Evolutionary conservation across 2,113 vertebrate genomes (phyloP), one percentile per base, ranked within the genome.

Genomic region (Limnothrissa miodon): DNA sequence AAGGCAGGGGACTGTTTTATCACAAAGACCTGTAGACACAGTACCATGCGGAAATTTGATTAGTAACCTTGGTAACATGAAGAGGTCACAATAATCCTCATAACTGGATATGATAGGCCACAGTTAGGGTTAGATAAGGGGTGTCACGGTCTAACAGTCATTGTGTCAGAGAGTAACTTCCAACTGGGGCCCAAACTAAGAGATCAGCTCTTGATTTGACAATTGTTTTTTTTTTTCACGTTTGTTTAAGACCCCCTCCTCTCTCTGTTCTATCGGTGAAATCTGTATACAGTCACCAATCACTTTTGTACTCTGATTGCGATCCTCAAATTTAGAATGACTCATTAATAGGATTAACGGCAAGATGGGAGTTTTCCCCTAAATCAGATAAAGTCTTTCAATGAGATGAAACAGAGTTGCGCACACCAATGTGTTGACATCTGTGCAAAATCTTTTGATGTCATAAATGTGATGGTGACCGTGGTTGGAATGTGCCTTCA

Each of bases 391-490:
- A 86, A 86, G 87, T 23, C 82, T 82, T 80, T 53, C 83, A 85
- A 87, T 88, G 83, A 88, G 82, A 85, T 80, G 66, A 88, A 88
- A 88, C 87, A 82, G 78, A 81, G 81, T 81, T 66, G 82, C 83
- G 42, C 83, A 80, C 83, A 80, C 53, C 62, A 46, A 85, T 85
- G 87, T 87, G 87, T 87, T 88, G 87, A 88, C 87, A 87, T 85
- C 84, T 88, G 87, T 83, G 87, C 85, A 82, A 85, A 66, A 86
- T 86, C 85, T 83, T 88, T 88, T 85, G 85, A 88, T 85, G 87
- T 86, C 84, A 84, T 79, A 79, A 70, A 81, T 74, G 85, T 84
- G 83, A 84, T 86, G 87, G 80, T 84, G 85, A 84, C 83, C 82
- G 62, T 78, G 79, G 83, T 81, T 80, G 78, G 81, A 87, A 84